Conservation (phyloP, 2,888 invertebrate genomes). For the Flexamia atlantica region DNA sequence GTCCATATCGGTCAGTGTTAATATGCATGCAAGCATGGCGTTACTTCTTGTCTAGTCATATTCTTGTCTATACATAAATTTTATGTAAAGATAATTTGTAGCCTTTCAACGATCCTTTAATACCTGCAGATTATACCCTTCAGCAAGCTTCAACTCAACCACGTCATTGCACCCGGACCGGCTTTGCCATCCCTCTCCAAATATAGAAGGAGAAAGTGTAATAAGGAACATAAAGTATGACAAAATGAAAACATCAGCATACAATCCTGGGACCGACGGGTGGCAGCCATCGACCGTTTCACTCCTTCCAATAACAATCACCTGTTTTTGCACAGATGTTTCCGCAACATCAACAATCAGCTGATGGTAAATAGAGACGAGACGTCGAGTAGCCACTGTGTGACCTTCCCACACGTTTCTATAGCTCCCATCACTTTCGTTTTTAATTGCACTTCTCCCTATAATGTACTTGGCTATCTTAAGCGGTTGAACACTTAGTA, state of each 20-base stretch:
- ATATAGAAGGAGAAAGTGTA: slow-evolving; percentile 14
- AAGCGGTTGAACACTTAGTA: no score
- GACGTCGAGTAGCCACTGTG: slow-evolving; percentile 16
- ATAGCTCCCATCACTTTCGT: slow-evolving; percentile 44
- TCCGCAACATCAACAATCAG: slow-evolving; percentile 16
- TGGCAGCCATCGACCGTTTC: not conserved
- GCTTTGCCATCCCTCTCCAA: not conserved
- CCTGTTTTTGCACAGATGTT: slow-evolving; percentile 18
- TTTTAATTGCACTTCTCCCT: slow-evolving; percentile 41
- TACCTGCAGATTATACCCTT: not conserved
- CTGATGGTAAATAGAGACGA: not conserved
- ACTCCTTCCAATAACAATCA: slow-evolving; percentile 28
- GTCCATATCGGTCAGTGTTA: no score
- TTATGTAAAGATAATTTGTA: not conserved
- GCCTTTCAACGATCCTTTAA: slow-evolving; percentile 1
- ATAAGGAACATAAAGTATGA: not conserved
- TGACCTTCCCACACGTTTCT: not conserved
- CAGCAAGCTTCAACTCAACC: not conserved
- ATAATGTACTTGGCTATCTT: slow-evolving; percentile 10
- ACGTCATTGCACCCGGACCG: not conserved
- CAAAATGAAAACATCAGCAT: slow-evolving; percentile 30
- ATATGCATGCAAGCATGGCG: not conserved
- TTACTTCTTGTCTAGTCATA: no score
- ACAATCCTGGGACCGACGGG: slow-evolving; percentile 25
- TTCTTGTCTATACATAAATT: no score